Evolutionary conservation across 2,797 vertebrate genomes (phyloP), one percentile per base, ranked within the genome.

Genomic region (Chiloscyllium punctatum): DNA sequence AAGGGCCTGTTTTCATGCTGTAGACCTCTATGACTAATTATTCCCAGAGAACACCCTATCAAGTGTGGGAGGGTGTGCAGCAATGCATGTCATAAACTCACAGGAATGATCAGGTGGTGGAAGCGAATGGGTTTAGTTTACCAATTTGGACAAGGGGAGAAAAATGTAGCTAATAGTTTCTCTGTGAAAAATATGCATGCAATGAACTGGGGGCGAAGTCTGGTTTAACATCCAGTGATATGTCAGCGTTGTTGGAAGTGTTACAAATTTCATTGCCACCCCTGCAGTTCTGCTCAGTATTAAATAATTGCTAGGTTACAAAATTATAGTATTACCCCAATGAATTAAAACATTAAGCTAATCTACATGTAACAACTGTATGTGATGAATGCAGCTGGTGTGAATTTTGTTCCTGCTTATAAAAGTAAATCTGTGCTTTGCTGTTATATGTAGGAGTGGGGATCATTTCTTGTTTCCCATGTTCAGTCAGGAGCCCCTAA

Each of bases 341-440:
- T 42, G 62, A 92, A 92, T 92, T 92, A 92, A 92, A 92, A 92
- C 90, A 69, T 92, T 92, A 92, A 92, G 90, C 90, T n/a, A 92
- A 68, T 69, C n/a, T 69, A 27, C n/a, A 69, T 68, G 90, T 69
- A 68, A 92, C 62, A 69, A 92, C 90, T 92, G 7, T 25, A 92
- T 92, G 62, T 68, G 21, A 92, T 27, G 66, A 42, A 69, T 92
- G 33, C 66, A 69, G 90, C 90, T 92, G 90, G n/a, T 11, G 90
- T 42, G 62, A 92, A 6, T 23, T 92, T 92, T 37, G 25, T 42
- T 30, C 42, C 90, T 42, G n/a, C 37, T 42, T 69, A 69, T 30
- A 69, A 69, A 92, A 42, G 42, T 48, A 84, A 62, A 66, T 42
- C 66, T 37, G 62, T 42, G 62, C 33, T 90, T 66, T 90, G 4